Base-by-base conservation (phyloP, 2,113 vertebrate species). In the Gobius niger region DNA sequence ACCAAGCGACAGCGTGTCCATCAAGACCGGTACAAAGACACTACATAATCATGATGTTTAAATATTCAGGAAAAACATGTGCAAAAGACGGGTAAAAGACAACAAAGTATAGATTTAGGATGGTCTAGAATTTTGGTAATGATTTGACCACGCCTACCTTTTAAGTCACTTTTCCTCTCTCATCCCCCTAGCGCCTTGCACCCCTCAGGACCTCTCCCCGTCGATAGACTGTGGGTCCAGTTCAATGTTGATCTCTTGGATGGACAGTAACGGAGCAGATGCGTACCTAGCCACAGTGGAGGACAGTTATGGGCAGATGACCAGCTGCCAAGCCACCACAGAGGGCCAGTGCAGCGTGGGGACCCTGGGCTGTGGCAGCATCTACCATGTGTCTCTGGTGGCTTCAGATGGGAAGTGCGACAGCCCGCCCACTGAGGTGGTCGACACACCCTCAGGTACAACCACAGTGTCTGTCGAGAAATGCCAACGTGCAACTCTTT, bases 391-490 rank as follows among this genome's bases (percentile, higher is more conserved):
- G 24, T 89, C 61, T 0, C 82, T 94, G 52, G 77, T 80, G 0
- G 89, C 93, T 42, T 92, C 89, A 0, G 90, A 94, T 67, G 81
- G 87, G 14, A 72, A 82, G 75, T 94, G 93, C 65, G 16, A 81
- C 47, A 93, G 93, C 75, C 81, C 49, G 1, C 19, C 87, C 8
- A 87, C 86, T 56, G 3, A 60, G 8, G 16, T 67, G 14, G 47
- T 76, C 4, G 52, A 78, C 40, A 66, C 81, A 1, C 63, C 84
- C 11, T 82, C 92, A 84, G 91, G 93, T 94, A 82, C 59, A 73
- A 63, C 16, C n/a, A 16, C 15, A 10, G 18, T 16, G 14, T n/a
- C 0, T 16, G 14, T n/a, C 0, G 5, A 53, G 51, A 53, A 49
- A 49, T 13, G 5, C n/a, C n/a, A n/a, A n/a, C n/a, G n/a, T 6